Conservation (phyloP, 2,113 vertebrate genomes). For the Oreocharis arfaki region DNA sequence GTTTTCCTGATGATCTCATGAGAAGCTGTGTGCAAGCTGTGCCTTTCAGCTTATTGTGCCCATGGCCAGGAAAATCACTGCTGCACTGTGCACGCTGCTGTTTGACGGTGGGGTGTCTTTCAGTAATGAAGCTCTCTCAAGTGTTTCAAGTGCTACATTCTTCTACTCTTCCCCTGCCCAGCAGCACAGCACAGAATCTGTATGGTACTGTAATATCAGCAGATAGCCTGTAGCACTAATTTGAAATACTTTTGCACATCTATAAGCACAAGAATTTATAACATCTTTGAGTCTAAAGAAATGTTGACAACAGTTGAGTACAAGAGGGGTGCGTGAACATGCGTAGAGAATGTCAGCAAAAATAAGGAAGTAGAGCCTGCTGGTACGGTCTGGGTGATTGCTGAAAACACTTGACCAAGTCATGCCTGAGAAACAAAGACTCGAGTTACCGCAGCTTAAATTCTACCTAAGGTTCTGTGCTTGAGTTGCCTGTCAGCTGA, state of each 20-base stretch:
- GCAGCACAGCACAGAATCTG: background rate
- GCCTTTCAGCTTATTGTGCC: background rate
- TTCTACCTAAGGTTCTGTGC: background rate
- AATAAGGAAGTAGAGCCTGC: background rate
- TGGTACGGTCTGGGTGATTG: background rate
- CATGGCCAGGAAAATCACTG: background rate
- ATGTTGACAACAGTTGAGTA: background rate
- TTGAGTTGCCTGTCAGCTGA: background rate
- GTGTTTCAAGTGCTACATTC: background rate
- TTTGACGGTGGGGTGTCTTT: background rate
- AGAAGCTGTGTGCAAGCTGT: background rate
- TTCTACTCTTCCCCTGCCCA: background rate
- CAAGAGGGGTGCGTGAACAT: fast-evolving
- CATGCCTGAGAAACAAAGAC: background rate
- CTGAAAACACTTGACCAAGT: background rate
- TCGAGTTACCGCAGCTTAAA: background rate
- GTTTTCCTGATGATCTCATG: background rate
- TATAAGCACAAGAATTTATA: background rate
- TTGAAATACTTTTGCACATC: background rate
- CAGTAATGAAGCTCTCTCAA: background rate
- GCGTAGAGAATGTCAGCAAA: background rate
- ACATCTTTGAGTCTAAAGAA: background rate
- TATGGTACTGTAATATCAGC: background rate
- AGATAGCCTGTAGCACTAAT: background rate
- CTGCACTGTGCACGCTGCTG: background rate